A percentile compares a stretch with the other conserved stretches of the same genome.
These are phyloP conservation scores for Labeo calbasu DNA, from an alignment of 2,797 vertebrate genomes.

Conservation along the genomic window DNA sequence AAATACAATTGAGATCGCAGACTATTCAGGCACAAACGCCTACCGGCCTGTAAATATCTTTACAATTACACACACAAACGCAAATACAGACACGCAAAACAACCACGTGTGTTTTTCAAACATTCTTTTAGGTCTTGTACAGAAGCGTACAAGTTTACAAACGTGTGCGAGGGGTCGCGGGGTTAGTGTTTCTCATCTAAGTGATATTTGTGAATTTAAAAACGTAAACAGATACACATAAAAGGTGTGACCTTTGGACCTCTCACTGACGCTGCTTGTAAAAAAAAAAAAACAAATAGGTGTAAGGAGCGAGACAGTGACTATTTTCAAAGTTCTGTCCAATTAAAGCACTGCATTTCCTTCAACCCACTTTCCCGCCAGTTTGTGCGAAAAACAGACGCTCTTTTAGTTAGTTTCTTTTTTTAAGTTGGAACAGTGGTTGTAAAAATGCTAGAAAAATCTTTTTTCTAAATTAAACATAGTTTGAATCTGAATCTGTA, in stretches of 20 bases:
- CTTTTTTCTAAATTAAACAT: slow-evolving; percentile 46
- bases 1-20: slow-evolving; percentile 51
- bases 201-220: slow-evolving; percentile 28
- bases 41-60: slow-evolving; percentile 13
- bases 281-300: slow-evolving; percentile 11
- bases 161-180: not conserved
- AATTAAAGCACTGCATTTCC: slow-evolving; percentile 59
- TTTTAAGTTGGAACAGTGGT: slow-evolving; percentile 32
- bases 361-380: slow-evolving; percentile 45
- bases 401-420: slow-evolving; percentile 22
- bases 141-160: slow-evolving; percentile 28
- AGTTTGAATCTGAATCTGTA: slow-evolving; percentile 49
- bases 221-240: not conserved
- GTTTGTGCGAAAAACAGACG: slow-evolving; percentile 38
- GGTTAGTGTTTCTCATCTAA: slow-evolving; percentile 40
- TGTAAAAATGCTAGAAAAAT: slow-evolving; percentile 42
- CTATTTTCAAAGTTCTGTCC: slow-evolving; percentile 46
- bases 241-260: slow-evolving; percentile 31
- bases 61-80: slow-evolving; percentile 9
- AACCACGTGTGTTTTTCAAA: slow-evolving; percentile 46
- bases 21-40: slow-evolving; percentile 35
- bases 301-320: slow-evolving; percentile 41
- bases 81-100: not conserved
- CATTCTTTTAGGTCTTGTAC: slow-evolving; percentile 36
- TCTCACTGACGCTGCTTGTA: slow-evolving; percentile 43